phyloP scores from a whole-genome alignment of 1,140 invertebrate genomes.

The Zaprionus ghesquierei region DNA sequence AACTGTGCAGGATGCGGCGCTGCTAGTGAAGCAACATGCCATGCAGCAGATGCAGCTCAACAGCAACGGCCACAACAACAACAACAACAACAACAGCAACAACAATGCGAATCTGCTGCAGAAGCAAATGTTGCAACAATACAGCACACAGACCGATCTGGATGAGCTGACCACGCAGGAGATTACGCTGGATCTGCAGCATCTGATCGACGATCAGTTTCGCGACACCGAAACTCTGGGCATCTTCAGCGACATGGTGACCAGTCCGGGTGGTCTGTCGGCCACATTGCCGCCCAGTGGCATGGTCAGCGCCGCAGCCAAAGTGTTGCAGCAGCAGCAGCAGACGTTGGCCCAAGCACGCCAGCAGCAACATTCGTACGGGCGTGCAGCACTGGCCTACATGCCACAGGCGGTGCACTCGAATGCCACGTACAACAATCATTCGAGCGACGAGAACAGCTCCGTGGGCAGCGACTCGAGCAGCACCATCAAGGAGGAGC shows the following conservation, averaged over 20 bases:
- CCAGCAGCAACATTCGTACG: constrained; percentile 82
- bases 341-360: constrained; percentile 68
- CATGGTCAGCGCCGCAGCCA: constrained; percentile 81
- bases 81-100: constrained; percentile 60
- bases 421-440: constrained; percentile 87
- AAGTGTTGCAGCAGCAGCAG: constrained; percentile 81
- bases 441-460: constrained; percentile 81
- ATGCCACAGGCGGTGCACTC: constrained; percentile 95
- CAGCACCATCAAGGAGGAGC: constrained; percentile 85
- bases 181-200: constrained; percentile 93
- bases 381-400: constrained; percentile 89
- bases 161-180: constrained; percentile 94
- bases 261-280: constrained; percentile 84
- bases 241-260: constrained; percentile 90
- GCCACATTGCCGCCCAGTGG: constrained; percentile 83
- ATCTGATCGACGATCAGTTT: constrained; percentile 95
- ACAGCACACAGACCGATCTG: constrained; percentile 89
- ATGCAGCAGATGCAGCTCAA: constrained; percentile 78
- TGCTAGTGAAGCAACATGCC: constrained; percentile 75
- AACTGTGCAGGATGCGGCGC: constrained; percentile 62
- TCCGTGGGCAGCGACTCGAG: constrained; percentile 75
- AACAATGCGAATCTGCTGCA: constrained; percentile 78
- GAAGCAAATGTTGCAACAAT: constrained; percentile 85
- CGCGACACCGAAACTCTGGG: constrained; percentile 88
- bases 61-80: constrained; percentile 74